These are phyloP conservation scores for Conomelus anceps DNA, from an alignment of 2,888 invertebrate genomes.

Conservation along the genomic window DNA sequence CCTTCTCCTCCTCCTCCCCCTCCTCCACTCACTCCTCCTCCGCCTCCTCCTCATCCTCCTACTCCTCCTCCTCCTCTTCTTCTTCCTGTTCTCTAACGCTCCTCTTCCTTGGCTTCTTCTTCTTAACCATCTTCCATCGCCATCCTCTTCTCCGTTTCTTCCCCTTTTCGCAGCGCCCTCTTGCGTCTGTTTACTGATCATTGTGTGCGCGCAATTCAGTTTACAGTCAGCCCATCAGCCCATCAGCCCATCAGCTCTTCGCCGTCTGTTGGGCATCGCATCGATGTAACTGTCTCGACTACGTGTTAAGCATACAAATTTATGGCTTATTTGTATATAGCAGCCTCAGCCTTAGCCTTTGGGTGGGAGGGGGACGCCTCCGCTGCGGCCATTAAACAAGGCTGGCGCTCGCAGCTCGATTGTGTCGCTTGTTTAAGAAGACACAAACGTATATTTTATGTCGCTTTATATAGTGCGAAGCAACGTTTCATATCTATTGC, in stretches of 20 bases:
- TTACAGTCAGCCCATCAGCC: too few species aligned
- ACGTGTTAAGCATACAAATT: background rate
- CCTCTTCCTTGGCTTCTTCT: too few species aligned
- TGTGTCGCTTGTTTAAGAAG: background rate
- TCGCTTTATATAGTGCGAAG: background rate
- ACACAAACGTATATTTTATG: background rate
- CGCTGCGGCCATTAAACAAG: background rate
- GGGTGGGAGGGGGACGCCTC: background rate
- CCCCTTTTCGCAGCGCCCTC: too few species aligned
- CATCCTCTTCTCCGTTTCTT: too few species aligned
- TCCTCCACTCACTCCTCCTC: background rate
- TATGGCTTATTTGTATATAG: background rate
- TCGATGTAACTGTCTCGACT: background rate
- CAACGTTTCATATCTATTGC: background rate
- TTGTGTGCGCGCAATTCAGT: too few species aligned
- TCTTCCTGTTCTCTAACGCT: too few species aligned
- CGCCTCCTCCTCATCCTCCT: background rate
- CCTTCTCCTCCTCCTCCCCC: background rate
- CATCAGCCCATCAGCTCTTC: background rate
- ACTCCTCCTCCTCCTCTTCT: background rate
- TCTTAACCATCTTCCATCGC: too few species aligned
- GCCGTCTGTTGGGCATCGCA: background rate
- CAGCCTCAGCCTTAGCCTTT: too few species aligned
- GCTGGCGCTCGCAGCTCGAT: background rate
- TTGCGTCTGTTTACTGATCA: too few species aligned